Evolutionary conservation across 1,140 invertebrate genomes (phyloP), one percentile per base, ranked within the genome.

Genomic region (Thaumetopoea pityocampa): DNA sequence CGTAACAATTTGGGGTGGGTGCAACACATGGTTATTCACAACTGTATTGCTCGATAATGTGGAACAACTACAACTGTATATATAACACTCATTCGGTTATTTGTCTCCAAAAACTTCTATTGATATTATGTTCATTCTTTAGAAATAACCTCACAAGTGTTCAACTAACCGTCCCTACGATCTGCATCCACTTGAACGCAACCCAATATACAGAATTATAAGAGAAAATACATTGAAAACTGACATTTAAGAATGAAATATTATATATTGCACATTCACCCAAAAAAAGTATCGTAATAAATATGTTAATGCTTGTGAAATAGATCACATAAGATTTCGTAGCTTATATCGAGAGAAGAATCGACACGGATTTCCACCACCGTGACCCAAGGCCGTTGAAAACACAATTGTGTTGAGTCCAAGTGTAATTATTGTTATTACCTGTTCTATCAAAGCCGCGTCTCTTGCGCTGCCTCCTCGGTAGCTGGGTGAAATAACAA

Each of bases 371-470:
- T 6, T 37, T 43, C 41, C 42, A 32, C 43, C 48, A 51, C 48
- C 32, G 15, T 32, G 43, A 33, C 36, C 36, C 18, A 30, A 12
- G 30, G 10, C 41, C 30, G 46, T 26, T 42, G 33, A 16, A 14
- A 24, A 34, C 37, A 28, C 42, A 41, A 49, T 71, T 64, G 66
- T 52, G 65, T 73, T 67, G 73, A 38, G 69, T 65, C 76, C 76
- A 74, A 78, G 69, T 71, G 53, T 18, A 44, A 67, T 51, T 42
- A 30, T 64, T 43, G 51, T 67, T 69, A 82, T 86, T 86, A 86
- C 85, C 85, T 86, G 74, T 55, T 79, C 79, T 85, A 86, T 86
- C 82, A 86, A 83, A 86, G 85, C 78, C 84, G 74, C 72, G 85
- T 86, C 81, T 86, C 85, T 84, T 85, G 77, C 40, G 76, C 83